phyloP scores from a whole-genome alignment of 2,797 vertebrate genomes.

The Thamnophis elegans region DNA sequence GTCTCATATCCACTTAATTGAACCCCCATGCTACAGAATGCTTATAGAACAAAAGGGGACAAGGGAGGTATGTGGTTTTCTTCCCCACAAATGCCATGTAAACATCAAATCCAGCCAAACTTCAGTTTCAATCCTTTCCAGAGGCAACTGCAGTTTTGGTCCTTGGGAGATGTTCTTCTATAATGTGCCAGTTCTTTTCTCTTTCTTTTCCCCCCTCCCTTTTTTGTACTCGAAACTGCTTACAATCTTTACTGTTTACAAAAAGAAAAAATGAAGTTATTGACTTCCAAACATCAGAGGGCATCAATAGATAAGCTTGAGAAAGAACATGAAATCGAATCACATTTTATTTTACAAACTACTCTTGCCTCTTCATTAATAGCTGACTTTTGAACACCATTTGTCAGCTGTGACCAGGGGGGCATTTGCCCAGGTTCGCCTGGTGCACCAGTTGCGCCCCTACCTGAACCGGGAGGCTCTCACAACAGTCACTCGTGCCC shows the following conservation, averaged over 20 bases:
- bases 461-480: too few relatives aligned
- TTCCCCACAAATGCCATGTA: constrained; percentile 45
- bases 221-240: neutral
- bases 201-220: neutral
- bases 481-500: too few relatives aligned
- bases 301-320: constrained; percentile 2
- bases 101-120: constrained; percentile 53
- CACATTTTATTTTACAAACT: neutral
- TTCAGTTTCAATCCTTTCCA: constrained; percentile 69
- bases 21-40: constrained; percentile 8
- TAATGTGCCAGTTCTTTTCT: neutral
- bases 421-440: too few relatives aligned
- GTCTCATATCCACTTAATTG: constrained; percentile 7
- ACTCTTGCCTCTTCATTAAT: neutral
- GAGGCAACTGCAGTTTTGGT: constrained; percentile 60
- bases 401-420: too few relatives aligned
- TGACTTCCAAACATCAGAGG: constrained; percentile 24
- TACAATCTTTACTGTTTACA: neutral
- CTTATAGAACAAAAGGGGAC: constrained; percentile 25
- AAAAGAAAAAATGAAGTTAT: neutral
- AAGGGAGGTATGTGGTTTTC: constrained; percentile 8
- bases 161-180: neutral
- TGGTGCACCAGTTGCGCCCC: too few relatives aligned
- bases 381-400: too few relatives aligned
- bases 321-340: neutral